A percentile compares a stretch with the other conserved stretches of the same genome.
These are phyloP conservation scores for Axis porcinus DNA, from an alignment of 2,113 vertebrate genomes.

Conservation along the genomic window DNA sequence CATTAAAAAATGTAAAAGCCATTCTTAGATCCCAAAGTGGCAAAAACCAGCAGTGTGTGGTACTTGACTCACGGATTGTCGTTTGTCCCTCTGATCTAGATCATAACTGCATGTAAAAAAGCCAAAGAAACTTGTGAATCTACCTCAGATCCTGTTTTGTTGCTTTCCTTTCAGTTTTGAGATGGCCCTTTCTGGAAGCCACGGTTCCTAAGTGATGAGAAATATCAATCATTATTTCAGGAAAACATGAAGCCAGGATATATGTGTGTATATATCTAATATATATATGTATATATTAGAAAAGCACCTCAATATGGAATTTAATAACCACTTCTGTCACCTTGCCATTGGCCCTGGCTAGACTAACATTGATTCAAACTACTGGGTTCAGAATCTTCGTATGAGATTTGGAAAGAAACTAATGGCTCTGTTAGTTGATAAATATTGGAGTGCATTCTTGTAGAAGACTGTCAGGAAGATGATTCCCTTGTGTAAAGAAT, in stretches of 20 bases:
- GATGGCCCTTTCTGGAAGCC: neutral
- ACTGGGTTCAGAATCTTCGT: neutral
- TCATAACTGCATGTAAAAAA: neutral
- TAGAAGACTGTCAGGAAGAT: neutral
- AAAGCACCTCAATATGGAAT: neutral
- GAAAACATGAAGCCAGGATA: neutral
- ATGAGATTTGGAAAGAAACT: neutral
- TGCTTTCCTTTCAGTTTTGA: neutral
- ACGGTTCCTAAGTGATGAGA: neutral
- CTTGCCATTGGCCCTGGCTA: neutral
- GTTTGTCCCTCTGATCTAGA: neutral
- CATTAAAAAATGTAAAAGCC: neutral
- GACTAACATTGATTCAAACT: neutral
- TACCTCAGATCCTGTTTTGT: neutral
- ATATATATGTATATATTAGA: neutral
- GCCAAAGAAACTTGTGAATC: neutral
- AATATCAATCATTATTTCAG: neutral
- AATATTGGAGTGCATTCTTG: neutral
- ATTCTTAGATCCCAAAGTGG: neutral
- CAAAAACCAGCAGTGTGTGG: neutral
- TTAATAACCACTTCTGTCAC: neutral
- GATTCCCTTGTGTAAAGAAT: neutral
- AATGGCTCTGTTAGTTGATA: neutral
- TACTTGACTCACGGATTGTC: neutral
- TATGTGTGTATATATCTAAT: neutral